These are phyloP conservation scores for Microplitis deprimator DNA, from an alignment of 2,888 invertebrate genomes.

Conservation along the genomic window DNA sequence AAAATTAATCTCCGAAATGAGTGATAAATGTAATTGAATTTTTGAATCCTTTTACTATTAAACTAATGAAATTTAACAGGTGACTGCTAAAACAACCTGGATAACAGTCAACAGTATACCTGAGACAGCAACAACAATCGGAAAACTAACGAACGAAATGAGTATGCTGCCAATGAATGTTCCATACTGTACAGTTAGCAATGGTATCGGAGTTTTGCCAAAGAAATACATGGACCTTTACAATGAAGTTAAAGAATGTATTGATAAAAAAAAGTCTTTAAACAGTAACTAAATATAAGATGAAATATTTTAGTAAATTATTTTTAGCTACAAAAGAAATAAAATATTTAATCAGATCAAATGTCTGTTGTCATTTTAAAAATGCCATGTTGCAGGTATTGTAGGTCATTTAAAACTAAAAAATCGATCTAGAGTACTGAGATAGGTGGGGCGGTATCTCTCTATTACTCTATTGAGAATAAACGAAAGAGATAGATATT, in stretches of 20 bases:
- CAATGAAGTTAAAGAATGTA: constrained; percentile 33
- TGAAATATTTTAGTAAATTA: no score
- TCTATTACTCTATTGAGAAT: background rate
- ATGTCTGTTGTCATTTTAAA: background rate
- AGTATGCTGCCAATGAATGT: constrained; percentile 34
- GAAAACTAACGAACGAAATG: constrained; percentile 30
- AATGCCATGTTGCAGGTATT: background rate
- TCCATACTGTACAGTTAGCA: constrained; percentile 33
- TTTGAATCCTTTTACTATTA: background rate
- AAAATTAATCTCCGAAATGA: no score
- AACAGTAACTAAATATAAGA: no score
- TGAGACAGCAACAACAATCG: constrained; percentile 19
- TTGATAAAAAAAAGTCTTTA: constrained; percentile 25
- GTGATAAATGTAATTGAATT: no score
- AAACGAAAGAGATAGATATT: background rate
- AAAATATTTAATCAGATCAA: background rate
- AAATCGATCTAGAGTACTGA: background rate
- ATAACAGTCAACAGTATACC: constrained; percentile 37
- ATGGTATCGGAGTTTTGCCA: constrained; percentile 35
- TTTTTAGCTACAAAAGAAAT: background rate
- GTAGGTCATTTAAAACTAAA: background rate
- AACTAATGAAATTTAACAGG: constrained; percentile 37
- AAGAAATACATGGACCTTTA: constrained; percentile 1
- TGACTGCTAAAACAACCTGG: constrained; percentile 44
- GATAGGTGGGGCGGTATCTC: constrained; percentile 9